phyloP scores from a whole-genome alignment of 1,140 invertebrate genomes.

The Trichonephila inaurata region DNA sequence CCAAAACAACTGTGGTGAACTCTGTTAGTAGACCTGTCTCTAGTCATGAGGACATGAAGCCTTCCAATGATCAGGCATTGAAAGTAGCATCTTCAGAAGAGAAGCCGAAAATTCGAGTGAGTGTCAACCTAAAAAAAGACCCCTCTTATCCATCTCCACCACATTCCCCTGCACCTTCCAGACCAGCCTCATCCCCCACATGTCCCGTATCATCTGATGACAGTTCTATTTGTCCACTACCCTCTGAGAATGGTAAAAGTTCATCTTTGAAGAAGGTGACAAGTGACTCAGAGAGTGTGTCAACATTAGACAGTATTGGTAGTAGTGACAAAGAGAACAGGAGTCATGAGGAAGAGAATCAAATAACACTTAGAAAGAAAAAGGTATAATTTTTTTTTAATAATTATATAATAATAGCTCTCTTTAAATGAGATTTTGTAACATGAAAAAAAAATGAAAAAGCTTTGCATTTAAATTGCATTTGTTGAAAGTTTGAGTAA shows the following conservation, averaged over 20 bases:
- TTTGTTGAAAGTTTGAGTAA: background rate
- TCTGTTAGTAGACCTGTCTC: constrained; percentile 42
- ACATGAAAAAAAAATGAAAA: background rate
- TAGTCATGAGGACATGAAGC: constrained; percentile 61
- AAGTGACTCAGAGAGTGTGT: constrained; percentile 89
- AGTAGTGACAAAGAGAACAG: constrained; percentile 84
- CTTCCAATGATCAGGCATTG: background rate
- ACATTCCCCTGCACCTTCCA: constrained; percentile 65
- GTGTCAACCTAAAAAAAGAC: constrained; percentile 77
- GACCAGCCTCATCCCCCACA: constrained; percentile 47
- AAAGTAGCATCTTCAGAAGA: constrained; percentile 38
- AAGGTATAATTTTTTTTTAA: constrained; percentile 53
- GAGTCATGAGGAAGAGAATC: constrained; percentile 77
- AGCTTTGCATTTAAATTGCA: background rate
- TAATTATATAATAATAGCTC: background rate
- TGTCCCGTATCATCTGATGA: constrained; percentile 48
- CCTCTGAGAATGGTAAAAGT: constrained; percentile 77
- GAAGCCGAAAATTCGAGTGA: constrained; percentile 77
- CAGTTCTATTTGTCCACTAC: constrained; percentile 35
- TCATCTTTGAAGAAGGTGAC: constrained; percentile 56
- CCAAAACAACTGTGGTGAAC: background rate
- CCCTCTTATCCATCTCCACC: constrained; percentile 61
- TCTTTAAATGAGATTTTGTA: background rate
- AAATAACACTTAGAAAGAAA: constrained; percentile 74
- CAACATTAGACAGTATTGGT: constrained; percentile 89